Evolutionary conservation across 1,140 invertebrate species (phyloP), one percentile per base, ranked within the genome.

Genomic region (Sminthurides bifidus): DNA sequence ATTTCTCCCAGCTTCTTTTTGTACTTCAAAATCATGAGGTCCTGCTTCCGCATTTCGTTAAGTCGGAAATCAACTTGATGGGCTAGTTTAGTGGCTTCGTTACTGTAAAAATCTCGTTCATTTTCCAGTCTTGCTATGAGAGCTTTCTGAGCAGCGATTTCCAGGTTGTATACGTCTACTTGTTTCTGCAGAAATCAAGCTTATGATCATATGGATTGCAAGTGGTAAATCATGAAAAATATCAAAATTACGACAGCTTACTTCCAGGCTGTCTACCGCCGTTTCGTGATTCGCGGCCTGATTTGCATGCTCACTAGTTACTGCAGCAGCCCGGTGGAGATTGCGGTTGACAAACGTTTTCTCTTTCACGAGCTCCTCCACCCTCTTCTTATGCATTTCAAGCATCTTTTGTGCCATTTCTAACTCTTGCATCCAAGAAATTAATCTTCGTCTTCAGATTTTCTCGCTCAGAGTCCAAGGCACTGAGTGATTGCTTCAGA

Each of bases 61-160:
- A 61, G 35, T 41, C 45, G 49, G 2, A 56, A 37, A 6, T 31
- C 60, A 31, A 58, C 52, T 46, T 54, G 35, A 40, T 61, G 48
- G 6, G 46, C 52, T 14, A 61, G 17, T 41, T 61, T 58, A 4
- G 52, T 61, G 1, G 60, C 54, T 31, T 58, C 60, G 19, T 50
- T 44, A 37, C 60, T 61, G 29, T 61, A 61, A 29, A 29, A 50
- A 50, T 61, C 60, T 35, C 60, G 44, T 27, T 61, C 60, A 10
- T 45, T 54, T 40, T 61, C 60, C 31, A 61, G 41, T 23, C 40
- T 23, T 3, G 21, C 15, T 23, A 61, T 58, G n/a, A 24, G 33
- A 5, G 24, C 24, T 26, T 33, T 53, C 40, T 61, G 60, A 12
- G 10, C 5, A 2, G 4, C 21, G 15, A 61, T 61, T 49, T 61